Conservation (phyloP, 37 sponge, comb jelly and placozoan genomes). For the Aplysina aerophoba region DNA sequence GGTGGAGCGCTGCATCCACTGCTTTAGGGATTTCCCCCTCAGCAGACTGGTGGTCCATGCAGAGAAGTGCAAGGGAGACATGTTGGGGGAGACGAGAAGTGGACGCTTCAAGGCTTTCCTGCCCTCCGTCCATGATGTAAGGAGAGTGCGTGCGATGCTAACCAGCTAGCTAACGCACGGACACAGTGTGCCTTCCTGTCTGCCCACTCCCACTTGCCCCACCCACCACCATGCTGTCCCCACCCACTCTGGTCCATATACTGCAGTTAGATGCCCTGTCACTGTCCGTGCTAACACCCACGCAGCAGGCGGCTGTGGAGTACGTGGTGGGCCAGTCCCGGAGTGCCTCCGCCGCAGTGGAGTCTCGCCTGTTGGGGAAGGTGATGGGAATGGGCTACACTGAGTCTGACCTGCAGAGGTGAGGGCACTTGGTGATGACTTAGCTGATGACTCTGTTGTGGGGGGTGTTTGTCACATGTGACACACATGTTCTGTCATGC, state of each 20-base stretch:
- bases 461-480: no score
- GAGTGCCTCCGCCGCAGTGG: slow-evolving; percentile 27
- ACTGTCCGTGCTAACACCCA: slow-evolving; percentile 55
- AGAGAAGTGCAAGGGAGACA: slow-evolving; percentile 47
- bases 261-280: slow-evolving; percentile 62
- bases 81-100: slow-evolving; percentile 33
- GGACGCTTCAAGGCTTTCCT: slow-evolving; percentile 67
- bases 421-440: neutral
- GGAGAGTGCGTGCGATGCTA: no score
- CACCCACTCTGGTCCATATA: neutral
- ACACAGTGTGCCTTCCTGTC: no score
- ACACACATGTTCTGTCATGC: no score
- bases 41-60: slow-evolving; percentile 52
- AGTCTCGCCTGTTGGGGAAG: slow-evolving; percentile 24
- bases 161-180: no score
- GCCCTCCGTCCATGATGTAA: slow-evolving; percentile 74
- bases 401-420: slow-evolving; percentile 59
- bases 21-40: slow-evolving; percentile 76
- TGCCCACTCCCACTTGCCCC: neutral
- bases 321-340: slow-evolving; percentile 59
- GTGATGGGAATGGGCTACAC: slow-evolving; percentile 54
- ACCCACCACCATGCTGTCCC: no score
- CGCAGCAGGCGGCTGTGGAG: slow-evolving; percentile 62
- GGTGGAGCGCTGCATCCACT: slow-evolving; percentile 69
- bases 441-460: no score